These are phyloP conservation scores for Tympanuchus pallidicinctus DNA, from an alignment of 2,113 vertebrate species.

Conservation along the genomic window DNA sequence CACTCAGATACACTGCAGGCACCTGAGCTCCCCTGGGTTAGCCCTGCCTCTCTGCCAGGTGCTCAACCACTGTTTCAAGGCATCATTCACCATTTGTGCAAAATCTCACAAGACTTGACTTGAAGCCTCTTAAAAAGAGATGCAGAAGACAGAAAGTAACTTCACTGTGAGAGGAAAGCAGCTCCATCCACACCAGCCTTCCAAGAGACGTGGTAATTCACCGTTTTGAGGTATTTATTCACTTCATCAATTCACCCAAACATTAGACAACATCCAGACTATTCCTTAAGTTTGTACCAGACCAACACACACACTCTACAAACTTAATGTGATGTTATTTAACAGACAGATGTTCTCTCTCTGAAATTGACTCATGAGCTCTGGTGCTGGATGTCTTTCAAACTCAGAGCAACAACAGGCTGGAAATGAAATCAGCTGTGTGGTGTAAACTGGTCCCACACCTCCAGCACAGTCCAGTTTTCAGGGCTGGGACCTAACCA, in stretches of 20 bases:
- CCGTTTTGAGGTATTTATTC: background rate
- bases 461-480: background rate
- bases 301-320: background rate
- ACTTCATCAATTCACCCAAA: background rate
- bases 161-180: background rate
- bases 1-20: no score
- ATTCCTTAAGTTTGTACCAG: background rate
- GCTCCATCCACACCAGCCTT: background rate
- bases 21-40: no score
- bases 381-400: background rate
- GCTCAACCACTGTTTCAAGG: no score
- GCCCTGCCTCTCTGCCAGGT: no score
- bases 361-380: background rate
- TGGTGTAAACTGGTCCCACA: background rate
- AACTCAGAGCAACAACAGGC: background rate
- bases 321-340: background rate
- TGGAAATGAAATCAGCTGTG: background rate
- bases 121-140: background rate
- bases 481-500: background rate
- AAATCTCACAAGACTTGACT: background rate
- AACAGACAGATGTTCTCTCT: background rate
- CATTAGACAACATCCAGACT: background rate
- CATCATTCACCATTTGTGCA: background rate
- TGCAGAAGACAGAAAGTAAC: background rate
- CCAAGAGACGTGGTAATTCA: background rate